Percentiles rank a stretch among this genome's conserved stretches.
These are phyloP conservation scores for Lucilia cuprina DNA, from an alignment of 1,140 invertebrate genomes.

Conservation along the genomic window DNA sequence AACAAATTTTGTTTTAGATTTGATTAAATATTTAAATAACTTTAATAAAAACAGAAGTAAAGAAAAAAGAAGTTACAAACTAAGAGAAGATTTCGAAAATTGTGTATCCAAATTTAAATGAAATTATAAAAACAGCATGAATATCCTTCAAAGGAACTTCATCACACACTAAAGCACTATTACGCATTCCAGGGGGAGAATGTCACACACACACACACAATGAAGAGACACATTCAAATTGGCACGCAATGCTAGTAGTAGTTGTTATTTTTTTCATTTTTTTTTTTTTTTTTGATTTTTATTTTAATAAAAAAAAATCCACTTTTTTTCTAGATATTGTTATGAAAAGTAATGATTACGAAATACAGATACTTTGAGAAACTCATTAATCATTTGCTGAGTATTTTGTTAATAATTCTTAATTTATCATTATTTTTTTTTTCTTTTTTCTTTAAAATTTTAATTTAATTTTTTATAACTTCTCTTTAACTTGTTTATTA, in stretches of 20 bases:
- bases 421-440: not conserved
- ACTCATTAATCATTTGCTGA: not conserved
- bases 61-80: too few relatives aligned
- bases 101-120: too few relatives aligned
- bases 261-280: too few relatives aligned
- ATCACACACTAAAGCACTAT: too few relatives aligned
- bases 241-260: not conserved
- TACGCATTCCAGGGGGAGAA: too few relatives aligned
- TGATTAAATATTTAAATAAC: too few relatives aligned
- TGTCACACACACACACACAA: too few relatives aligned
- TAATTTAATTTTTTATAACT: not conserved
- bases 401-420: not conserved
- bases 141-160: too few relatives aligned
- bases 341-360: not conserved
- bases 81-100: too few relatives aligned
- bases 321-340: not conserved
- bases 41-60: too few relatives aligned
- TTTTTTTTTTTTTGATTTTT: not conserved
- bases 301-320: not conserved
- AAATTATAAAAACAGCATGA: too few relatives aligned
- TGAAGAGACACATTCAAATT: not conserved
- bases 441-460: not conserved
- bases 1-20: too few relatives aligned
- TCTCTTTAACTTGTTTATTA: not conserved
- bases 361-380: not conserved